Base-by-base conservation (phyloP, 2,888 invertebrate genomes). In the Allygus modestus region DNA sequence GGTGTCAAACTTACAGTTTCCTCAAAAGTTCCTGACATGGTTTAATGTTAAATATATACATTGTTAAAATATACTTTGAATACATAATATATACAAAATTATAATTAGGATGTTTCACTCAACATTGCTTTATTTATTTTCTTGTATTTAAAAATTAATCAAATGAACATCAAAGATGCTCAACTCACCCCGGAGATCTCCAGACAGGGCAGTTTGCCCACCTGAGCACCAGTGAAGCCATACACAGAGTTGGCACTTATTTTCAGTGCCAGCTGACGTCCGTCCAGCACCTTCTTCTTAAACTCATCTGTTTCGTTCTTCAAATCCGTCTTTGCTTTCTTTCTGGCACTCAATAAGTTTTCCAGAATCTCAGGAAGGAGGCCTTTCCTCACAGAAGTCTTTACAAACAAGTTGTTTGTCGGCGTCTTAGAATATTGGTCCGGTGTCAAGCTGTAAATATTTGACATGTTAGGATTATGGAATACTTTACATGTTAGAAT, bases 241-340 rank as follows among this genome's bases (percentile, higher is more conserved):
- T 99, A 99, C 0, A 99, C 99, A 20, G 99, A 99, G 92, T 99
- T 99, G 0, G 99, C 99, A 88, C 98, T 98, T 82, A 99, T 98
- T 92, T 99, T 99, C 88, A 99, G 92, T 73, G 99, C 99, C 87
- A 98, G 92, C 90, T 99, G 99, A 88, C 99, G 92, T 85, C 99
- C 99, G 92, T 99, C 99, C 86, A 99, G 92, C 1, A 99, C 98
- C 89, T 97, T 97, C 88, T 96, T 93, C 90, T 96, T 96, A 87
- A 99, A 96, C 0, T 98, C 97, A 92, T 99, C 99, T 37, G 94
- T 99, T 91, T 99, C 99, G 81, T 97, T 94, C 91, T 99, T 99
- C 86, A 99, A 91, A 89, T 98, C 97, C 85, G 94, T 94, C 91
- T 99, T 99, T 0, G 99, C 99, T 90, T 95, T 95, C 91, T 99